A percentile compares a stretch with the other conserved stretches of the same genome.
Conservation (phyloP, 2,797 vertebrate genomes). For the Crocodylus rhombifer region DNA sequence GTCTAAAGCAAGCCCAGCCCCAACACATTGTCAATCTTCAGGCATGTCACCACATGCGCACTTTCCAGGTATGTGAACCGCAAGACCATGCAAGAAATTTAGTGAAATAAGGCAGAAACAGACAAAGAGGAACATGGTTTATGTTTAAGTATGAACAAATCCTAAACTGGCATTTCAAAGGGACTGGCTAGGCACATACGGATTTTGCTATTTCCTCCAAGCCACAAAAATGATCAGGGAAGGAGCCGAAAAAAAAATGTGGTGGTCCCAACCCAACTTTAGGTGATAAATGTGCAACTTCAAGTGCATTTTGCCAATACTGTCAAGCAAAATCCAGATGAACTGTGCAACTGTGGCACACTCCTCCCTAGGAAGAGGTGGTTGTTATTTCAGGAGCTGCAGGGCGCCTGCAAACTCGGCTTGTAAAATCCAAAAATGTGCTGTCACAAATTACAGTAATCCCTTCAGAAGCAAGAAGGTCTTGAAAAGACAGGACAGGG, state of each 20-base stretch:
- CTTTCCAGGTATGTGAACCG: neutral
- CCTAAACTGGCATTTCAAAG: neutral
- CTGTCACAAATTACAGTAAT: too few relatives aligned
- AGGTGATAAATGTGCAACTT: rapidly evolving
- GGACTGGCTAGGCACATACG: neutral
- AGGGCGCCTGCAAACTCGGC: too few relatives aligned
- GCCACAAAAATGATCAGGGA: neutral
- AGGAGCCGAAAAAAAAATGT: neutral
- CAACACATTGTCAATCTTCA: neutral
- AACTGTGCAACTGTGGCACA: neutral
- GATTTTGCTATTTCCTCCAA: neutral
- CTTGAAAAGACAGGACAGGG: neutral
- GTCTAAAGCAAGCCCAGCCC: neutral
- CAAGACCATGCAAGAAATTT: neutral
- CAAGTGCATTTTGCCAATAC: neutral
- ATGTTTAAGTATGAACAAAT: neutral
- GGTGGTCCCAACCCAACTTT: neutral
- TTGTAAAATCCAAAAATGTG: too few relatives aligned
- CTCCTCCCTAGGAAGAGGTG: too few relatives aligned
- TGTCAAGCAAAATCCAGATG: rapidly evolving
- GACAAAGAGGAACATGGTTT: rapidly evolving
- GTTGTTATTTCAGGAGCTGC: too few relatives aligned
- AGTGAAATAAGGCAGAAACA: neutral
- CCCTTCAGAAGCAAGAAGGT: neutral
- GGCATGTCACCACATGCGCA: neutral